phyloP scores from a whole-genome alignment of 1,140 invertebrate genomes.

The Onthophagus taurus region DNA sequence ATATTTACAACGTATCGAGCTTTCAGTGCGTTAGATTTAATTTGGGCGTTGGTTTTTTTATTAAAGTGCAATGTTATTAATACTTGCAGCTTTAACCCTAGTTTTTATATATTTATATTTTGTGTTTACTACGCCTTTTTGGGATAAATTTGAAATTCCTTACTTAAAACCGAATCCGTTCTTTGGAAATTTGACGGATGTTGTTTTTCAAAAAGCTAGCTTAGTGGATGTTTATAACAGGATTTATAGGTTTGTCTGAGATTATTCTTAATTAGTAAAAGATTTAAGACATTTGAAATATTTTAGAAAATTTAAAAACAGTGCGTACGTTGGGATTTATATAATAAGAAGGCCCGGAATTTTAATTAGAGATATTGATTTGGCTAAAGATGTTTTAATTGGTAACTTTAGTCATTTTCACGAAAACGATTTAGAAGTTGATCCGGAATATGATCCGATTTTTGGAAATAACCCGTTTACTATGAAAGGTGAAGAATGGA shows the following conservation, averaged over 20 bases:
- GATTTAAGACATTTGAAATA: neutral
- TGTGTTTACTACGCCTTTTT: too few relatives aligned
- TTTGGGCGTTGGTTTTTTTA: too few relatives aligned
- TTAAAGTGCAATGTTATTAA: too few relatives aligned
- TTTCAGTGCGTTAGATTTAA: too few relatives aligned
- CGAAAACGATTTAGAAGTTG: slow-evolving; percentile 33
- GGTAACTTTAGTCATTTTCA: slow-evolving; percentile 40
- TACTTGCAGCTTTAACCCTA: too few relatives aligned
- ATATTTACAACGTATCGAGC: too few relatives aligned
- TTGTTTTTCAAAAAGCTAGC: neutral
- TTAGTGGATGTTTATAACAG: neutral
- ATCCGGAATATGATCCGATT: slow-evolving; percentile 30
- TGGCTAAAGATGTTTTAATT: slow-evolving; percentile 38
- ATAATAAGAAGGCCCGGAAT: slow-evolving; percentile 26
- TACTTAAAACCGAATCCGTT: neutral
- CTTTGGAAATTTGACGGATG: neutral
- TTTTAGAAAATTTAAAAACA: slow-evolving; percentile 23
- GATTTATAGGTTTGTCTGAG: slow-evolving; percentile 1
- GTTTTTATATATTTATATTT: too few relatives aligned
- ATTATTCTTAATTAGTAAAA: neutral
- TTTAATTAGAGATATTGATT: slow-evolving; percentile 36
- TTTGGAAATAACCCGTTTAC: slow-evolving; percentile 32
- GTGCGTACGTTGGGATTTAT: slow-evolving; percentile 25
- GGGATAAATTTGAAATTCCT: slow-evolving; percentile 4
- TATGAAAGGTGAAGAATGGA: slow-evolving; percentile 31